Conservation (phyloP, 2,888 invertebrate genomes). For the Rotaria macrura region DNA sequence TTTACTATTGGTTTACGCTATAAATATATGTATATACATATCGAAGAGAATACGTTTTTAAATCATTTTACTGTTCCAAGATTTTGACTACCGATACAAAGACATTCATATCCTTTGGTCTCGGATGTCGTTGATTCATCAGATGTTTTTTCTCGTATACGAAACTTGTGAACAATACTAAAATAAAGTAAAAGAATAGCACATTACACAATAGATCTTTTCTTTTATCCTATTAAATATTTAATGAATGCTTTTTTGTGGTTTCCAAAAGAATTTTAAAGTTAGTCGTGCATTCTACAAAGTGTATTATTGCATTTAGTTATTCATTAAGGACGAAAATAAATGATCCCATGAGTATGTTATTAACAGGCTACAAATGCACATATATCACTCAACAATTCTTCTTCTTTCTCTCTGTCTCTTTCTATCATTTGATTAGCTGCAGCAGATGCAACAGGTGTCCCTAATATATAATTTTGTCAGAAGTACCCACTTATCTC, state of each 20-base stretch:
- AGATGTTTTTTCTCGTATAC: not conserved
- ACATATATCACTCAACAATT: not conserved
- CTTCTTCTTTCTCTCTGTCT: not conserved
- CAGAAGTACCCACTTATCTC: not conserved
- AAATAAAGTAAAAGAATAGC: not conserved
- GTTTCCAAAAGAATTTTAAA: no score
- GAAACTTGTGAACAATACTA: slow-evolving; percentile 5
- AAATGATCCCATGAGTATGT: no score
- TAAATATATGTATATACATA: not conserved
- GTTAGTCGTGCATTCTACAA: no score
- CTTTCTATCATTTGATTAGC: not conserved
- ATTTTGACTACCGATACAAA: slow-evolving; percentile 18
- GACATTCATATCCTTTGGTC: not conserved
- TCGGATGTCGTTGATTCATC: not conserved
- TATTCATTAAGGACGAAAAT: no score
- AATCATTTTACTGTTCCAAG: not conserved
- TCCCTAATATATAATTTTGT: not conserved
- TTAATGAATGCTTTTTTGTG: no score
- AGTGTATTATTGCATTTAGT: not conserved
- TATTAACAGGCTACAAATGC: not conserved
- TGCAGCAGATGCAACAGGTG: not conserved
- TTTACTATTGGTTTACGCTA: slow-evolving; percentile 2
- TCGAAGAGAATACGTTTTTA: not conserved
- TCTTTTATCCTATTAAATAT: no score
- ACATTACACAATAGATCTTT: no score